phyloP scores from a whole-genome alignment of 2,888 invertebrate species.

The Mactromeris polynyma region DNA sequence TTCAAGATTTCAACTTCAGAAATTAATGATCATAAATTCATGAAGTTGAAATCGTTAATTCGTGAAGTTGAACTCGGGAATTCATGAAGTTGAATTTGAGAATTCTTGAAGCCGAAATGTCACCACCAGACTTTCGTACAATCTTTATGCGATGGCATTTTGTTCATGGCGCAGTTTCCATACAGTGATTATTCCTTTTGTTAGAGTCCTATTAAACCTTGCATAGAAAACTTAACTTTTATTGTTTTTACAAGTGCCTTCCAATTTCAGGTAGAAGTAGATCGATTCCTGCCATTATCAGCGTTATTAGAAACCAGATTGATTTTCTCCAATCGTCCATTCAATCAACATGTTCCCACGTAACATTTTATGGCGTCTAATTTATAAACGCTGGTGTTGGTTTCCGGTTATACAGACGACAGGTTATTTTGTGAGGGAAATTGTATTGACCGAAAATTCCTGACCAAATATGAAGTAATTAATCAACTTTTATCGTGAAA shows the following conservation, averaged over 20 bases:
- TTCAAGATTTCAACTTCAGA: too few relatives aligned
- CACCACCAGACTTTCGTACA: too few relatives aligned
- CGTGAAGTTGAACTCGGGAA: too few relatives aligned
- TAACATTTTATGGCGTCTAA: slow-evolving; percentile 24
- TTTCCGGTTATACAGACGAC: slow-evolving; percentile 29
- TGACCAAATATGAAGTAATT: slow-evolving; percentile 9
- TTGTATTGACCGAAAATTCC: slow-evolving; percentile 13
- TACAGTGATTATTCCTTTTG: slow-evolving; percentile 16
- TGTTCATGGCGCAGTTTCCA: neutral
- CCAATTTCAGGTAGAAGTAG: slow-evolving; percentile 35
- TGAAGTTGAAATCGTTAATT: too few relatives aligned
- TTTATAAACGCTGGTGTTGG: slow-evolving; percentile 14
- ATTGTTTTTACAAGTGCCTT: slow-evolving; percentile 42
- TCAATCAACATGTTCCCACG: slow-evolving; percentile 22
- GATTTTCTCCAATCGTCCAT: slow-evolving; percentile 35
- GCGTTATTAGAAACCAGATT: slow-evolving; percentile 32
- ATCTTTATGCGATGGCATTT: neutral
- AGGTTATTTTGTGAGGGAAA: neutral
- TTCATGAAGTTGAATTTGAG: too few relatives aligned
- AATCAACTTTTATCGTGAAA: slow-evolving; percentile 13
- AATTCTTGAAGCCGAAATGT: too few relatives aligned
- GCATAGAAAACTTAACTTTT: slow-evolving; percentile 24
- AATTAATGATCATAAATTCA: too few relatives aligned
- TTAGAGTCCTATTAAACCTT: neutral
- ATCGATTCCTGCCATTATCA: slow-evolving; percentile 30